These are phyloP conservation scores for Anabacerthia variegaticeps DNA, from an alignment of 2,797 vertebrate genomes.

Conservation along the genomic window DNA sequence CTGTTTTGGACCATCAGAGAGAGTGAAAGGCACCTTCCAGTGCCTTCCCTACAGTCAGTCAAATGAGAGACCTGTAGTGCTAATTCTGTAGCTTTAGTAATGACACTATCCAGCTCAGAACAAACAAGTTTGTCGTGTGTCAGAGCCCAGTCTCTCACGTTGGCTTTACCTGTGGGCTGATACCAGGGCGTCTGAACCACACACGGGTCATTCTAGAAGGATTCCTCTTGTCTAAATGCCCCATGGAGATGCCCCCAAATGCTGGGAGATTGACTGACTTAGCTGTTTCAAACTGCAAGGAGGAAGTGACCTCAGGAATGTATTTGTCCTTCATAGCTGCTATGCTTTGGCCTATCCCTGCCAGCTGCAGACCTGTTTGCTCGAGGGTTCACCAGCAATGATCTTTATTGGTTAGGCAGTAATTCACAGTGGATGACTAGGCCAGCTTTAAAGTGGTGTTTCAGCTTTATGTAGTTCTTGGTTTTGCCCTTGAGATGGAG, in stretches of 20 bases:
- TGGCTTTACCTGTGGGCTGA: not conserved
- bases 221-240: not conserved
- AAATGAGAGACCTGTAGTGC: not conserved
- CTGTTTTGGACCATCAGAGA: not conserved
- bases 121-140: not conserved
- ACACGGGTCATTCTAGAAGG: not conserved
- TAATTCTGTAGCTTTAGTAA: not conserved
- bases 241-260: not conserved
- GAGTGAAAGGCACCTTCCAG: not conserved
- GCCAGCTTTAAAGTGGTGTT: not conserved
- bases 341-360: not conserved
- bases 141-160: not conserved
- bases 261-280: not conserved
- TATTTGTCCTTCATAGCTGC: not conserved
- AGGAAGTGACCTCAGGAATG: not conserved
- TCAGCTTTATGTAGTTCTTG: not conserved
- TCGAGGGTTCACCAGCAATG: rapidly evolving
- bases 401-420: not conserved
- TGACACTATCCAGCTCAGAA: not conserved
- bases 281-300: not conserved
- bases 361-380: not conserved
- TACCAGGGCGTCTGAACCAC: not conserved
- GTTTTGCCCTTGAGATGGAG: not conserved
- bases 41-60: not conserved
- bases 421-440: not conserved